Base-by-base conservation (phyloP, 2,113 vertebrate genomes). In the Gymnogyps californianus region DNA sequence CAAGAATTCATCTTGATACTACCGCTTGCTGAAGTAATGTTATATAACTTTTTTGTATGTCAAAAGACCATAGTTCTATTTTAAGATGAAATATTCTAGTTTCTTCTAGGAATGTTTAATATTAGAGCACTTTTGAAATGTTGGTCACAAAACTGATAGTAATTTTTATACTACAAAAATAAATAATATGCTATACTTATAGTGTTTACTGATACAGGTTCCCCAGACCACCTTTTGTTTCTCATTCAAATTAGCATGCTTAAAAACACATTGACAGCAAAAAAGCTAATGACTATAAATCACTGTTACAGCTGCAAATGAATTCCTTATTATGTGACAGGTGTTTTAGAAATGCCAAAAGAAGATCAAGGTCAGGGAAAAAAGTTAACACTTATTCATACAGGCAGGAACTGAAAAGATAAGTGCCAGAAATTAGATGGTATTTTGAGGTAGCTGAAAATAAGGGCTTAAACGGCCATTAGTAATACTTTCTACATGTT, bases 381-480 rank as follows among this genome's bases (percentile, higher is more conserved):
- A 96, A 90, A 46, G 51, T 86, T 89, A 83, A 66, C 40, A 90
- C 16, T 94, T 74, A 77, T 62, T 81, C 67, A 49, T 70, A 87
- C 7, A 57, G 44, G 46, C 12, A 76, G 59, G 40, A 96, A 97
- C 59, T 57, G 40, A 93, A 90, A 94, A 96, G 22, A 78, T 71
- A 91, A 93, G 52, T 87, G 28, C 51, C 76, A 62, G 32, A 91
- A 95, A 97, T 65, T 90, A 90, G 38, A 90, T 24, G 38, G 57
- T 29, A 84, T 84, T 94, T 57, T 88, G 78, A 87, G 93, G 46
- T 9, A 85, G 79, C 47, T 83, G 90, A 96, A 97, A 96, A 74
- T 76, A 91, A 86, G 55, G 36, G 24, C 40, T 78, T 85, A 89
- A 85, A 47, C 15, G 34, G 59, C 58, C 15, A 84, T 70, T 78